A percentile compares a stretch with the other conserved stretches of the same genome.
Evolutionary conservation across 2,113 vertebrate genomes (phyloP).

Genomic region (Syngnathoides biaculeatus): DNA sequence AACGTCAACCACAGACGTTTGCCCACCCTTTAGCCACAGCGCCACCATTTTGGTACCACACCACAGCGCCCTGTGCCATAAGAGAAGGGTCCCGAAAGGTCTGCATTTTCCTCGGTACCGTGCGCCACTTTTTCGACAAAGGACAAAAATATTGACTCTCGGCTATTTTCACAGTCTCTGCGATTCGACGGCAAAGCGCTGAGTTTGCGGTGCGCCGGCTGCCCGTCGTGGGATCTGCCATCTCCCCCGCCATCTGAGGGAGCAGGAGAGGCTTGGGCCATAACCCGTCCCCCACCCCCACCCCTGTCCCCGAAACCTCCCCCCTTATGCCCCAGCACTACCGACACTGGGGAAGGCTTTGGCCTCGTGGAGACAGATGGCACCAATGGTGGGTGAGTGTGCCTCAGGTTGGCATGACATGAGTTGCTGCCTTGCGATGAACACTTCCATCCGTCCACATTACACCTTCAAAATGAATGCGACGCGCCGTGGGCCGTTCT

Average conservation of each 20-base stretch:
- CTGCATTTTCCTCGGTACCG: too few species aligned
- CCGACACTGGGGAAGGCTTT: constrained; percentile 39
- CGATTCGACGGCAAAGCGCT: not conserved
- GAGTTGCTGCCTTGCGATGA: constrained; percentile 18
- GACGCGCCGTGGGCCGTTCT: not conserved
- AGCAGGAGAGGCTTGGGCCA: constrained; percentile 51
- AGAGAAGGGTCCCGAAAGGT: not conserved
- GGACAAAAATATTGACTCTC: not conserved
- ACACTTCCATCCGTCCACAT: constrained; percentile 3
- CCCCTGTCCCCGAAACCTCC: not conserved
- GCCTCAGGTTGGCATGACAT: constrained; percentile 45
- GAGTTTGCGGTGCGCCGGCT: constrained; percentile 47
- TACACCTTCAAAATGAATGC: not conserved
- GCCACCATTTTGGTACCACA: not conserved
- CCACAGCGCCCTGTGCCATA: not conserved
- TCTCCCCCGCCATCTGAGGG: constrained; percentile 57
- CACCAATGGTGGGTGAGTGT: constrained; percentile 33
- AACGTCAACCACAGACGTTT: not conserved
- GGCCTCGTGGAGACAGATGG: constrained; percentile 58
- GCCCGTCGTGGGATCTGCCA: constrained; percentile 52
- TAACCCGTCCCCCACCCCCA: constrained; percentile 38
- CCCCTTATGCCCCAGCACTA: constrained; percentile 43
- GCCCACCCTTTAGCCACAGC: not conserved
- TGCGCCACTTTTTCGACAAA: not conserved
- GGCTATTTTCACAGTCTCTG: constrained; percentile 13